Evolutionary conservation across 2,797 vertebrate species (phyloP).

Genomic region (Ispidina picta): DNA sequence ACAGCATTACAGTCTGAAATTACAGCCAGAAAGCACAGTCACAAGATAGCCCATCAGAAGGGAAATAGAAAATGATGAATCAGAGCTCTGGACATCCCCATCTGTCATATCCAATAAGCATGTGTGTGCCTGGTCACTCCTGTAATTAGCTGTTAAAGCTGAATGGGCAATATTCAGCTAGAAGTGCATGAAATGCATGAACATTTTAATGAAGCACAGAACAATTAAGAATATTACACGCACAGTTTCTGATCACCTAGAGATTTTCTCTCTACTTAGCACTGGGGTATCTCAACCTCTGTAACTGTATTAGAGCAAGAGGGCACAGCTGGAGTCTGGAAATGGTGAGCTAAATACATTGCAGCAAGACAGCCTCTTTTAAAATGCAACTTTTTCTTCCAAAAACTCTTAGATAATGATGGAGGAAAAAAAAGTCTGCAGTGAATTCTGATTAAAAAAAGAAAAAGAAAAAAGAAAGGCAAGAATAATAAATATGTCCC

Average conservation of each 20-base stretch:
- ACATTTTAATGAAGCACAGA: slow-evolving; percentile 32
- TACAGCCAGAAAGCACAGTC: background rate
- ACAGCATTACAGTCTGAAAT: background rate
- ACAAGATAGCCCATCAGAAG: background rate
- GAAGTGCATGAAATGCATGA: slow-evolving; percentile 5
- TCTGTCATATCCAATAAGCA: slow-evolving; percentile 22
- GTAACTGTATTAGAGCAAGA: slow-evolving; percentile 49
- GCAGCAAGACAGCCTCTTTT: slow-evolving; percentile 64
- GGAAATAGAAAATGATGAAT: background rate
- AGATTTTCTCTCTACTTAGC: background rate
- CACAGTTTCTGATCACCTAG: slow-evolving; percentile 27
- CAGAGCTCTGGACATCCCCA: background rate
- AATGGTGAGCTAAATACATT: slow-evolving; percentile 52
- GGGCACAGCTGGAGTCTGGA: slow-evolving; percentile 13
- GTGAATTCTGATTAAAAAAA: slow-evolving; percentile 61
- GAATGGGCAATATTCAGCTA: slow-evolving; percentile 38
- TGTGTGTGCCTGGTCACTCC: background rate
- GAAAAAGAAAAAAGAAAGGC: background rate
- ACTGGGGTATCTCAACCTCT: slow-evolving; percentile 54
- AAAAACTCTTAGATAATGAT: slow-evolving; percentile 67
- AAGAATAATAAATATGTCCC: slow-evolving; percentile 55
- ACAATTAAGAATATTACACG: slow-evolving; percentile 49
- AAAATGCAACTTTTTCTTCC: slow-evolving; percentile 62
- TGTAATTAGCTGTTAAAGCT: slow-evolving; percentile 56
- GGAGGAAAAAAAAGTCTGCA: slow-evolving; percentile 59